Percentiles rank a stretch among this genome's conserved stretches.
phyloP scores from a whole-genome alignment of 2,888 invertebrate genomes.

The Dicroscelio sp. region DNA sequence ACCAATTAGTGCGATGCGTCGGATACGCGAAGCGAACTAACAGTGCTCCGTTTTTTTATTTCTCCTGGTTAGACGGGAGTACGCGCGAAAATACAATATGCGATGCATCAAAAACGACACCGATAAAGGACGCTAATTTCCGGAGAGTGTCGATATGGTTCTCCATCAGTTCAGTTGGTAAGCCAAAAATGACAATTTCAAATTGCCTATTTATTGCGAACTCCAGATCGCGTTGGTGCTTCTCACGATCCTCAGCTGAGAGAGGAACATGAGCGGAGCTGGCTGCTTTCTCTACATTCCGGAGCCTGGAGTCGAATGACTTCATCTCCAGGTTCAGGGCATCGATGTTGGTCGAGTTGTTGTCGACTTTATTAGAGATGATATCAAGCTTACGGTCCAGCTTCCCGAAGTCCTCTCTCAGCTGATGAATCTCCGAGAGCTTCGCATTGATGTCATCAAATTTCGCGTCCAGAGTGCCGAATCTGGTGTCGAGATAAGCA shows the following conservation, averaged over 20 bases:
- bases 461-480: too few relatives aligned
- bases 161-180: background rate
- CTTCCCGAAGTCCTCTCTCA: too few relatives aligned
- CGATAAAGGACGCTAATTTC: background rate
- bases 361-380: too few relatives aligned
- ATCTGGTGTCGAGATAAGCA: too few relatives aligned
- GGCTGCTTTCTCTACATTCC: too few relatives aligned
- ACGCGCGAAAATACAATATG: background rate
- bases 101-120: background rate
- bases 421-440: too few relatives aligned
- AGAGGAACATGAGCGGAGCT: background rate
- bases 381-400: too few relatives aligned
- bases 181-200: background rate
- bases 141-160: background rate
- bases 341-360: too few relatives aligned
- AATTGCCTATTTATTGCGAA: background rate
- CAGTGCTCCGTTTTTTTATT: background rate
- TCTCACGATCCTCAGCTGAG: background rate
- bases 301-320: too few relatives aligned
- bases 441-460: too few relatives aligned
- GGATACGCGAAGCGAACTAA: background rate
- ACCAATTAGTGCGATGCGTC: background rate
- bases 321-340: too few relatives aligned
- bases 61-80: background rate
- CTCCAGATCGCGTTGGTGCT: background rate